A percentile compares a stretch with the other conserved stretches of the same genome.
Evolutionary conservation across 2,797 vertebrate species (phyloP).

Genomic region (Chiloscyllium punctatum): DNA sequence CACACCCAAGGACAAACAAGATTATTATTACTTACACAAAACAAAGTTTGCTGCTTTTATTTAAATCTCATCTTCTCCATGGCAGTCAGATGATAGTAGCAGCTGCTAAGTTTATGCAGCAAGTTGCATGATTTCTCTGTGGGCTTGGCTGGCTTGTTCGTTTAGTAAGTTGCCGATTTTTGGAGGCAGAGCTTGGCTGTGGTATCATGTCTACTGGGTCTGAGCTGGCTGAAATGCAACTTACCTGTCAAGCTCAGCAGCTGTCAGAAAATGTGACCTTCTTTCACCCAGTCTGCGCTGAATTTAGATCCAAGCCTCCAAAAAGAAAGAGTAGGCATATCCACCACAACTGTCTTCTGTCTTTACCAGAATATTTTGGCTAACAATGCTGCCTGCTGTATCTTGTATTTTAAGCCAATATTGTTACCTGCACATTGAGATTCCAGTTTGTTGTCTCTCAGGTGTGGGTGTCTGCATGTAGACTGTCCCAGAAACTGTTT

Average conservation of each 20-base stretch:
- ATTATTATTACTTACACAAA: neutral
- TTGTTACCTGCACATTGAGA: no score
- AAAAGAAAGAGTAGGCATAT: neutral
- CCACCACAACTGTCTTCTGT: neutral
- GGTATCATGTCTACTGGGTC: neutral
- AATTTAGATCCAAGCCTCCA: slow-evolving; percentile 14
- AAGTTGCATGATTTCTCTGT: neutral
- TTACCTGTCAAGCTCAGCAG: slow-evolving; percentile 10
- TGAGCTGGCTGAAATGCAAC: neutral
- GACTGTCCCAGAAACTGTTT: no score
- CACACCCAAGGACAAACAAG: neutral
- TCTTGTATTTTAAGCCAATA: no score
- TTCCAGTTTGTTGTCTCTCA: no score
- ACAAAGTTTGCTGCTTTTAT: neutral
- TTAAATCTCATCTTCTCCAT: no score
- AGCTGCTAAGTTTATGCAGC: neutral
- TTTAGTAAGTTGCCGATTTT: neutral
- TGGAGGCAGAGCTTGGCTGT: neutral
- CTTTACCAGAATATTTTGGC: neutral
- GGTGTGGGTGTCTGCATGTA: no score
- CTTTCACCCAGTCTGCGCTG: neutral
- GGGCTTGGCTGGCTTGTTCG: slow-evolving; percentile 9
- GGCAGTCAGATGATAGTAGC: slow-evolving; percentile 1
- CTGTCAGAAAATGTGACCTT: slow-evolving; percentile 26
- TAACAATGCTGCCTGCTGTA: neutral